Evolutionary conservation across 2,888 invertebrate species (phyloP).

Genomic region (Blastobasis adustella): DNA sequence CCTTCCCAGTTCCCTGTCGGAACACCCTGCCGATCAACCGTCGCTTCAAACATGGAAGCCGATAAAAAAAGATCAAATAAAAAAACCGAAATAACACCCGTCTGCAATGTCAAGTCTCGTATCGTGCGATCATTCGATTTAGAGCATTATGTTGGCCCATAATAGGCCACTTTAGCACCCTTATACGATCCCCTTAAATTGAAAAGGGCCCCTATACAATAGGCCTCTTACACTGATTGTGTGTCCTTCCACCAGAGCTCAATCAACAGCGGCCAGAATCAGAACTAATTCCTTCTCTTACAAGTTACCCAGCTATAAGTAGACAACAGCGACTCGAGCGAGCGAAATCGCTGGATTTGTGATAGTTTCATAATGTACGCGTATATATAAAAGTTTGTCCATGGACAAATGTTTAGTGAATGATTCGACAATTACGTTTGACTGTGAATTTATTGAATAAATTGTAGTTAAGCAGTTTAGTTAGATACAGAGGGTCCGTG

Average conservation of each 20-base stretch:
- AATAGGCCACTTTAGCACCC: slow-evolving; percentile 25
- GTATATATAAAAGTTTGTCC: slow-evolving; percentile 21
- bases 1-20: too few species aligned
- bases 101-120: slow-evolving; percentile 9
- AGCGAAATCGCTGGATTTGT: too few species aligned
- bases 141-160: slow-evolving; percentile 21
- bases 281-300: neutral
- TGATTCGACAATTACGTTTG: slow-evolving; percentile 61
- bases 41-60: too few species aligned
- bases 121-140: slow-evolving; percentile 20
- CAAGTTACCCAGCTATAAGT: too few species aligned
- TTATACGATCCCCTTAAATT: slow-evolving; percentile 13
- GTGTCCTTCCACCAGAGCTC: neutral
- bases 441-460: slow-evolving; percentile 58
- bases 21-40: too few species aligned
- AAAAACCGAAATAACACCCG: neutral
- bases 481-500: slow-evolving; percentile 10
- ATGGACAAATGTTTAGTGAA: slow-evolving; percentile 43
- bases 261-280: neutral
- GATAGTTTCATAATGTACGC: slow-evolving; percentile 24
- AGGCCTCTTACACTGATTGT: slow-evolving; percentile 31
- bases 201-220: slow-evolving; percentile 24
- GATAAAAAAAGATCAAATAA: neutral
- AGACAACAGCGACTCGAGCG: too few species aligned
- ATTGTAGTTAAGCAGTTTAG: slow-evolving; percentile 21